phyloP scores from a whole-genome alignment of 2,888 invertebrate genomes.

The Eledona agricola region DNA sequence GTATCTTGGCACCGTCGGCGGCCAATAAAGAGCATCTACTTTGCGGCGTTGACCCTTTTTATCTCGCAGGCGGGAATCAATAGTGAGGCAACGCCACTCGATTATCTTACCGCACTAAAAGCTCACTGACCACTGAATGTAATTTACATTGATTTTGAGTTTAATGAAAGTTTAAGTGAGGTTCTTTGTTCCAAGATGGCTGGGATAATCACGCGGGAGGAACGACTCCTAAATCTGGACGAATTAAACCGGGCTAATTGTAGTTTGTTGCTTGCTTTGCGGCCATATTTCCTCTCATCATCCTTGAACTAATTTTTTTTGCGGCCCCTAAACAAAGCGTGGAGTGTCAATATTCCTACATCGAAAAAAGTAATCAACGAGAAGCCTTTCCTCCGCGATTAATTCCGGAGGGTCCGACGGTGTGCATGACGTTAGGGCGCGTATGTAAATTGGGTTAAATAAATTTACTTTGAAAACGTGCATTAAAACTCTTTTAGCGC shows the following conservation, averaged over 20 bases:
- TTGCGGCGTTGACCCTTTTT: slow-evolving; percentile 52
- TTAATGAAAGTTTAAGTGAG: slow-evolving; percentile 58
- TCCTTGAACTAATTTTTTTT: too few species aligned
- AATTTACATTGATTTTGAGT: slow-evolving; percentile 60
- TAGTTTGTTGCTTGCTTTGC: too few species aligned
- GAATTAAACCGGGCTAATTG: neutral
- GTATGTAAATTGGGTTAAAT: slow-evolving; percentile 39
- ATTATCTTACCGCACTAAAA: slow-evolving; percentile 56
- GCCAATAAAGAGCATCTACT: slow-evolving; percentile 46
- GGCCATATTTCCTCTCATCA: too few species aligned
- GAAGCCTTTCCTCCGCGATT: too few species aligned
- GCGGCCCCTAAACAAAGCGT: too few species aligned
- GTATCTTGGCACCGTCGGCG: slow-evolving; percentile 38
- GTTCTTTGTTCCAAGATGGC: slow-evolving; percentile 49
- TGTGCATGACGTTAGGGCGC: slow-evolving; percentile 11
- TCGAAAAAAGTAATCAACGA: too few species aligned
- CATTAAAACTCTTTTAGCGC: slow-evolving; percentile 37
- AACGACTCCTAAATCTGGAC: neutral
- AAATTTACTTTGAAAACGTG: slow-evolving; percentile 39
- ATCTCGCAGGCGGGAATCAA: slow-evolving; percentile 45
- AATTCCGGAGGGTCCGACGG: slow-evolving; percentile 12
- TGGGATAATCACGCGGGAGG: too few species aligned
- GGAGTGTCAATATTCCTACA: too few species aligned
- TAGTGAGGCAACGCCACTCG: slow-evolving; percentile 47
- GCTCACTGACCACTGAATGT: slow-evolving; percentile 58